These are phyloP conservation scores for Megaceryle alcyon DNA, from an alignment of 2,797 vertebrate species.

Conservation along the genomic window DNA sequence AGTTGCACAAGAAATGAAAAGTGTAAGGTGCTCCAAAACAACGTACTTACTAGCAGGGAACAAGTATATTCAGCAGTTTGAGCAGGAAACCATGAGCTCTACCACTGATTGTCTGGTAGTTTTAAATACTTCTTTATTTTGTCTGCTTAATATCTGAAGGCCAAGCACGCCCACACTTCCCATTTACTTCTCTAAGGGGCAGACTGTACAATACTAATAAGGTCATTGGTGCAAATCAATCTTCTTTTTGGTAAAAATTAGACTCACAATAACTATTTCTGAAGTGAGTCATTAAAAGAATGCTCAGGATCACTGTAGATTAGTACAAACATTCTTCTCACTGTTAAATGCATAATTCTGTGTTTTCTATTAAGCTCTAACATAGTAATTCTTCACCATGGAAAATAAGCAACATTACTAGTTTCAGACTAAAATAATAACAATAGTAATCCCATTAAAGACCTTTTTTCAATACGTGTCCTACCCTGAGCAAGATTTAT, in stretches of 20 bases:
- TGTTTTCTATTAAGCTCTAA: constrained; percentile 18
- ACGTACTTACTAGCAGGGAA: background rate
- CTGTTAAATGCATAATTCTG: background rate
- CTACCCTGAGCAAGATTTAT: background rate
- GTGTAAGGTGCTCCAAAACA: background rate
- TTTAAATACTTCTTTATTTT: background rate
- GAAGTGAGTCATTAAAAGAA: background rate
- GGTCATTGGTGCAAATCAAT: background rate
- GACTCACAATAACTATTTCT: background rate
- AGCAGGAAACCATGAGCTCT: background rate
- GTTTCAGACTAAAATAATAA: constrained; percentile 2
- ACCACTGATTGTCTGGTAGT: background rate
- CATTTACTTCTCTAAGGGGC: background rate
- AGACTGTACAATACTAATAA: background rate
- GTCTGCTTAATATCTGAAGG: background rate
- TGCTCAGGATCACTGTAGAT: background rate
- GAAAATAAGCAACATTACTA: constrained; percentile 9
- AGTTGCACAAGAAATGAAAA: background rate
- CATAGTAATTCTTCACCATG: background rate
- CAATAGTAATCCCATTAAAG: constrained; percentile 11
- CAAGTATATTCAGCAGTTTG: background rate
- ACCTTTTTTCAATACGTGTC: background rate
- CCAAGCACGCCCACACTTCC: background rate
- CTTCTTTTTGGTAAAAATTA: background rate
- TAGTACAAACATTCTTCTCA: background rate